These are phyloP conservation scores for Aleiodes sp. DNA, from an alignment of 1,140 invertebrate genomes.

Conservation along the genomic window DNA sequence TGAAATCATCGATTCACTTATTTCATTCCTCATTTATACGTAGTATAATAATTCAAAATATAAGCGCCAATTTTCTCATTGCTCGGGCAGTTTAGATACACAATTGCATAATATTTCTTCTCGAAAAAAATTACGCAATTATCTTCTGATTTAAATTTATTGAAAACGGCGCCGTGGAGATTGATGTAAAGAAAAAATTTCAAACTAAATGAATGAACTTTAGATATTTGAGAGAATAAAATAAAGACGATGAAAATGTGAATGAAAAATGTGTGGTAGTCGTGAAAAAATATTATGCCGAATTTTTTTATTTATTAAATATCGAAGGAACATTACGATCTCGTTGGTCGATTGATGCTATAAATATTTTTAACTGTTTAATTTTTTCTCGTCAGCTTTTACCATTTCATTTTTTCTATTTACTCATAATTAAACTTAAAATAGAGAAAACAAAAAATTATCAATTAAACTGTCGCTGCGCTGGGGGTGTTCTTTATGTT, in stretches of 20 bases:
- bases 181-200: slow-evolving; percentile 26
- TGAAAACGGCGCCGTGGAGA: slow-evolving; percentile 16
- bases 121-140: neutral
- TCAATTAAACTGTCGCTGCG: neutral
- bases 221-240: slow-evolving; percentile 8
- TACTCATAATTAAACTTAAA: slow-evolving; percentile 7
- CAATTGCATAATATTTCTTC: slow-evolving; percentile 14
- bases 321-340: neutral
- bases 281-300: neutral
- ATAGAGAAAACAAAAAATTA: neutral
- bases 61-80: neutral
- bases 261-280: slow-evolving; percentile 9
- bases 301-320: slow-evolving; percentile 23
- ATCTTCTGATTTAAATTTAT: slow-evolving; percentile 12
- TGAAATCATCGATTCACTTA: no score
- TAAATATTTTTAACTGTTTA: slow-evolving; percentile 6
- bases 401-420: neutral
- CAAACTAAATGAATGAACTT: neutral
- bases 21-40: no score
- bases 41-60: no score
- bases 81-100: neutral
- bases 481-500: neutral
- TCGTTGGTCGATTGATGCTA: slow-evolving; percentile 3
- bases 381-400: slow-evolving; percentile 2
- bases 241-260: neutral